These are phyloP conservation scores for Eilema caniola DNA, from an alignment of 2,888 invertebrate genomes.

Conservation along the genomic window DNA sequence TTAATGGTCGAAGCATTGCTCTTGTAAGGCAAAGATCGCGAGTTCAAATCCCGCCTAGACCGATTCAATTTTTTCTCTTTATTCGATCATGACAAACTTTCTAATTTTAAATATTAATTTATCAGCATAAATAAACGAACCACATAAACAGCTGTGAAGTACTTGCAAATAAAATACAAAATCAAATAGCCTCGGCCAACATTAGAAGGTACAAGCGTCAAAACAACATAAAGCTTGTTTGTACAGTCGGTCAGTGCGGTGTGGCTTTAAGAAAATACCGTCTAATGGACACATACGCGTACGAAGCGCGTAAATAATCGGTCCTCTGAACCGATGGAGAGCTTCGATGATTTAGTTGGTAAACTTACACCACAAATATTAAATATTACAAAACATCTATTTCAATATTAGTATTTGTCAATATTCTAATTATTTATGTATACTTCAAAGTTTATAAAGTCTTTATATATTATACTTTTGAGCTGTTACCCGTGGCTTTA, in stretches of 20 bases:
- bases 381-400: background rate
- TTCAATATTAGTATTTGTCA: background rate
- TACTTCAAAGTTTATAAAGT: background rate
- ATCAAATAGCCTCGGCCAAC: conserved; percentile 20
- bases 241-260: conserved; percentile 44
- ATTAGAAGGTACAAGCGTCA: conserved; percentile 22
- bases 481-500: too few species aligned
- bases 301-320: conserved; percentile 45
- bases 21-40: too few species aligned
- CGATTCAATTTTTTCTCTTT: too few species aligned
- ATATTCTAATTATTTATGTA: background rate
- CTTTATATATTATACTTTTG: too few species aligned
- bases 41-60: too few species aligned
- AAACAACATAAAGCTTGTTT: conserved; percentile 43
- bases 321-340: conserved; percentile 15
- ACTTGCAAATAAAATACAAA: conserved; percentile 27
- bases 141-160: background rate
- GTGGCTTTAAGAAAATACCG: conserved; percentile 58
- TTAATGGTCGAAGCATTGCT: too few species aligned
- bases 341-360: background rate
- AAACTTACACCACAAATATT: background rate
- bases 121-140: too few species aligned
- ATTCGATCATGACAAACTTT: too few species aligned
- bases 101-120: too few species aligned
- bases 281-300: conserved; percentile 54